Base-by-base conservation (phyloP, 2,888 invertebrate species). In the Anthophora plumipes region DNA sequence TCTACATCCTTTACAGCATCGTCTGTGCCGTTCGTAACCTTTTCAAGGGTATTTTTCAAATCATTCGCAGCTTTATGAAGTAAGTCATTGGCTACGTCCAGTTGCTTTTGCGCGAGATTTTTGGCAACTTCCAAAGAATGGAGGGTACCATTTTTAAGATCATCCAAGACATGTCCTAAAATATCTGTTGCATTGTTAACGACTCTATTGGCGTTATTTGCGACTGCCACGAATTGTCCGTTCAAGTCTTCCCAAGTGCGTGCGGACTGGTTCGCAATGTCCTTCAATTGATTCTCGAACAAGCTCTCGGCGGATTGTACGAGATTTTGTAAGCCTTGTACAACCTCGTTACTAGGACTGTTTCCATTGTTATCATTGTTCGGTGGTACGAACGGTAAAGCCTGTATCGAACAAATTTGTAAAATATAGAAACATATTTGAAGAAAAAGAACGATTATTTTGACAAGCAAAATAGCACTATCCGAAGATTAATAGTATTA, bases 401-500 rank as follows among this genome's bases (percentile, higher is more conserved):
- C 72, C 80, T 80, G 17, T n/a, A 20, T 31, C 17, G 4, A 63
- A 54, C 31, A 50, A 71, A 46, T 59, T 41, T 22, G 31, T 7
- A 11, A 39, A 39, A 25, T 59, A 17, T 25, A 50, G 14, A 48
- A 69, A 54, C 11, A 22, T 48, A 39, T 9, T 7, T 31, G 17
- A 12, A 12, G 6, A 8, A 20, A 48, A 8, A 1, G 14, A 63
- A 25, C 1, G 7, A 8, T 46, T n/a, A 64, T 1, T n/a, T 31
- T n/a, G 46, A 46, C 17, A 46, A 14, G 2, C 0, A 46, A 17
- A 46, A 46, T 46, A 46, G 46, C 46, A 17, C 17, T 17, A 17
- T 46, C 46, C 25, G n/a, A 63, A 20, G 20, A 6, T 39, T 25
- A 46, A 14, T 11, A 25, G 0, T 63, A 11, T 22, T 22, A 46